A percentile compares a stretch with the other conserved stretches of the same genome.
phyloP scores from a whole-genome alignment of 1,140 invertebrate genomes.

The Ceratoteleas bidentatus region DNA sequence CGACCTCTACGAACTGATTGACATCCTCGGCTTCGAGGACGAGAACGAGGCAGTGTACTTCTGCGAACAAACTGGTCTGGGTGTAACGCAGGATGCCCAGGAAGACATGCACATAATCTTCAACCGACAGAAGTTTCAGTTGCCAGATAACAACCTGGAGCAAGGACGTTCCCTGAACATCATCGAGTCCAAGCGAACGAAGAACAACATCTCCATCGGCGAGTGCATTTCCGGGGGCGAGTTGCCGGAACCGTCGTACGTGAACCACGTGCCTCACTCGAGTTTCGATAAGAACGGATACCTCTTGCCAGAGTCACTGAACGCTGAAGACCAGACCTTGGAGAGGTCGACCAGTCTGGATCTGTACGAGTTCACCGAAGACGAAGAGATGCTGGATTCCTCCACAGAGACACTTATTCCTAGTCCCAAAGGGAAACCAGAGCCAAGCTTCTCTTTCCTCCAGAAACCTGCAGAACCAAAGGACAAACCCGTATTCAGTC shows the following conservation, averaged over 20 bases:
- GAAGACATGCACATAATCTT: constrained; percentile 83
- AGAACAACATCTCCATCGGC: constrained; percentile 80
- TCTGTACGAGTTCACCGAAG: constrained; percentile 68
- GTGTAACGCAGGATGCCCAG: constrained; percentile 81
- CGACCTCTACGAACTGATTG: constrained; percentile 84
- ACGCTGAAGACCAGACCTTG: constrained; percentile 81
- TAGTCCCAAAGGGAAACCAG: background rate
- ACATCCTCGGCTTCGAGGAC: constrained; percentile 86
- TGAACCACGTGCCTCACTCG: constrained; percentile 83
- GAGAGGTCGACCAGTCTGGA: constrained; percentile 35
- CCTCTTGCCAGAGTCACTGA: constrained; percentile 80
- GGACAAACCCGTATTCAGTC: no score
- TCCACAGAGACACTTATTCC: background rate
- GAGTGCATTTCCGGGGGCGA: constrained; percentile 85
- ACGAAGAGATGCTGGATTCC: constrained; percentile 46
- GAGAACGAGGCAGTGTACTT: constrained; percentile 84
- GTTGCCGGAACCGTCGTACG: constrained; percentile 81
- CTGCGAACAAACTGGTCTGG: constrained; percentile 84
- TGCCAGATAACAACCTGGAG: constrained; percentile 81
- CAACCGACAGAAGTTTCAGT: constrained; percentile 83
- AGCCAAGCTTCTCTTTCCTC: background rate
- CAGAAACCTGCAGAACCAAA: no score
- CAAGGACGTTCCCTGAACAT: constrained; percentile 83
- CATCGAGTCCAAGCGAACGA: constrained; percentile 85
- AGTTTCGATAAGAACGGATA: constrained; percentile 86